These are phyloP conservation scores for Eurosta solidaginis DNA, from an alignment of 1,140 invertebrate species.

Conservation along the genomic window DNA sequence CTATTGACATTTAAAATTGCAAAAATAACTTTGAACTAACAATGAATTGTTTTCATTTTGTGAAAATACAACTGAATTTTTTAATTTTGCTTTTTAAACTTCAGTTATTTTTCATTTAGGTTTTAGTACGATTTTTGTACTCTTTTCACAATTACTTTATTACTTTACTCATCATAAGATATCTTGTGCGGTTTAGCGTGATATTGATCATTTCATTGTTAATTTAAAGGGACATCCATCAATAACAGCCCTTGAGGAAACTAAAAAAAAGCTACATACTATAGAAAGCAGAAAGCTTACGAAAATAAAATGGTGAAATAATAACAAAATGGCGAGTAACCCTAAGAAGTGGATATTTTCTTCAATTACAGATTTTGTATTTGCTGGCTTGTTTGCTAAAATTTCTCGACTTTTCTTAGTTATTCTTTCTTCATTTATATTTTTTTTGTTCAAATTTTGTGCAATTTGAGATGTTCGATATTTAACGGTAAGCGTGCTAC, in stretches of 20 bases:
- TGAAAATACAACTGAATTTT: not conserved
- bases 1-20: slow-evolving; percentile 4
- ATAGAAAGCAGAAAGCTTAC: too few species aligned
- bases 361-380: not conserved
- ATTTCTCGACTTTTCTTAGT: not conserved
- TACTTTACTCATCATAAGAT: not conserved
- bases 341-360: not conserved
- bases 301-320: too few species aligned
- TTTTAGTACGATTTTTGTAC: not conserved
- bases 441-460: not conserved
- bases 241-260: too few species aligned
- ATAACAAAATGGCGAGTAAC: not conserved
- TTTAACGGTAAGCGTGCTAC: too few species aligned
- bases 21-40: not conserved
- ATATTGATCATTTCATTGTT: not conserved
- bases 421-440: too few species aligned
- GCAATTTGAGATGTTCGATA: not conserved
- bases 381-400: not conserved
- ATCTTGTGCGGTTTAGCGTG: not conserved
- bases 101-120: not conserved
- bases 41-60: slow-evolving; percentile 2
- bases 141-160: not conserved
- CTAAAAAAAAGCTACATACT: too few species aligned
- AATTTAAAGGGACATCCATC: not conserved
- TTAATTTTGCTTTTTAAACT: not conserved